Percentiles rank a stretch among this genome's conserved stretches.
Evolutionary conservation across 2,113 vertebrate genomes (phyloP).

Genomic region (Rhinoptilus africanus): DNA sequence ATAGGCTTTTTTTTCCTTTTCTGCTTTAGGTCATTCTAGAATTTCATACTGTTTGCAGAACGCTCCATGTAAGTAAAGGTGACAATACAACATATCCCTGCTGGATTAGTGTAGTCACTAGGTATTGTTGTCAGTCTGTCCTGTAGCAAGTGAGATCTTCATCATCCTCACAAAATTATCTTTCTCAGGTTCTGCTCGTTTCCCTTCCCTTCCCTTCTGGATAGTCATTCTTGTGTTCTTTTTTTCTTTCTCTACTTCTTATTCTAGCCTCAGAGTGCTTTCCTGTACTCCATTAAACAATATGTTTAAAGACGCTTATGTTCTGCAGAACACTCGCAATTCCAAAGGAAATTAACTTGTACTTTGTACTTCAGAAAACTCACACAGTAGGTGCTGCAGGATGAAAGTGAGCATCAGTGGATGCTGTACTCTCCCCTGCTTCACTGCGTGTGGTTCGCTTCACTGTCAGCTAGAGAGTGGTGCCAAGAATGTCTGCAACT

Average conservation of each 20-base stretch:
- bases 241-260: neutral
- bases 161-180: neutral
- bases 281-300: neutral
- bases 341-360: neutral
- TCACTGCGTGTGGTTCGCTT: neutral
- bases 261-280: neutral
- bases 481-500: neutral
- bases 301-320: rapidly evolving
- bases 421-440: neutral
- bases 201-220: neutral
- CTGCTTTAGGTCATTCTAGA: neutral
- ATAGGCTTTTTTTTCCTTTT: neutral
- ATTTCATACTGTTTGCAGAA: neutral
- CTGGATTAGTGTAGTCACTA: neutral
- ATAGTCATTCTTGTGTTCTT: neutral
- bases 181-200: neutral
- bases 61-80: neutral
- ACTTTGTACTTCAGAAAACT: neutral
- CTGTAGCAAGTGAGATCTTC: neutral
- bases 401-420: neutral
- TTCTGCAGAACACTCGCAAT: neutral
- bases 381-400: neutral
- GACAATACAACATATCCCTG: neutral
- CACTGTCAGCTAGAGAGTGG: neutral
- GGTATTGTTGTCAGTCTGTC: neutral